phyloP scores from a whole-genome alignment of 2,888 invertebrate species.

The Taenaris catops region DNA sequence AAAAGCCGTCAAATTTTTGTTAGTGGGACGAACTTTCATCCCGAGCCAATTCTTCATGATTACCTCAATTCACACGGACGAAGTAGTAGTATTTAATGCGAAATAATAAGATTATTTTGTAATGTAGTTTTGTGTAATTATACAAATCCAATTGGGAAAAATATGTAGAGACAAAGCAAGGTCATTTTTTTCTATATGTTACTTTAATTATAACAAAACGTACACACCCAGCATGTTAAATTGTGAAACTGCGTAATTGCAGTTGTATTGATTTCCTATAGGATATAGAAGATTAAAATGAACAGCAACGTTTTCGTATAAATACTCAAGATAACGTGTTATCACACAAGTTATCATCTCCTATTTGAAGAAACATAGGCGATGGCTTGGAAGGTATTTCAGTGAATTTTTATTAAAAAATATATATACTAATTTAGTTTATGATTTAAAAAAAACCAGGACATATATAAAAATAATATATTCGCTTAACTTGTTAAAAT shows the following conservation, averaged over 20 bases:
- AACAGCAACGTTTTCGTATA: conserved; percentile 36
- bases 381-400: conserved; percentile 58
- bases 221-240: conserved; percentile 26
- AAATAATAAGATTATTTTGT: no score
- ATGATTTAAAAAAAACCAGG: no score
- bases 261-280: conserved; percentile 29
- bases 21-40: no score
- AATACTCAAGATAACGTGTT: conserved; percentile 27
- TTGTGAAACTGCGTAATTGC: conserved; percentile 32
- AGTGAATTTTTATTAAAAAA: not conserved
- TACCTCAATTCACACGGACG: no score
- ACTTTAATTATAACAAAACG: conserved; percentile 17
- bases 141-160: conserved; percentile 1
- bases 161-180: conserved; percentile 9
- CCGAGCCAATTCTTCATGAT: no score
- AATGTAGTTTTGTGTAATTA: no score
- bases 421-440: no score
- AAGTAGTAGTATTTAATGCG: no score
- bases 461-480: no score
- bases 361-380: conserved; percentile 25
- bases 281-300: conserved; percentile 38
- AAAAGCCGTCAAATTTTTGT: no score
- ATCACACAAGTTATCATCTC: conserved; percentile 34
- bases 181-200: conserved; percentile 16
- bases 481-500: no score